A percentile compares a stretch with the other conserved stretches of the same genome.
Conservation (phyloP, 1,140 invertebrate genomes). For the Macrobrachium rosenbergii region DNA sequence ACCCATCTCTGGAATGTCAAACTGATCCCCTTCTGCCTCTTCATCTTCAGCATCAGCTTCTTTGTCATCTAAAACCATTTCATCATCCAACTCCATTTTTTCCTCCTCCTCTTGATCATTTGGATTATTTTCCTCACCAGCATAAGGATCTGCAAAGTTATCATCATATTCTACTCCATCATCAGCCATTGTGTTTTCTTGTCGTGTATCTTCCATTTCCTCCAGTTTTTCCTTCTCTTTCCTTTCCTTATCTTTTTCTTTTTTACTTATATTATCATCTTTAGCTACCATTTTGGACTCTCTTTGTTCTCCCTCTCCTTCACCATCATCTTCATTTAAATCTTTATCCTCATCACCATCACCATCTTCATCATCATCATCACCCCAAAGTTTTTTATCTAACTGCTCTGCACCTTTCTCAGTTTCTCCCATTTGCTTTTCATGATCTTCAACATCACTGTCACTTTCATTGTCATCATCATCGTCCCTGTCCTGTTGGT, state of each 20-base stretch:
- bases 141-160: constrained; percentile 65
- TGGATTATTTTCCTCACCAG: constrained; percentile 71
- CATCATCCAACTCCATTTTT: constrained; percentile 69
- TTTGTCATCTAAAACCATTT: constrained; percentile 71
- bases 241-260: constrained; percentile 70
- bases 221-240: constrained; percentile 68
- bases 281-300: constrained; percentile 67
- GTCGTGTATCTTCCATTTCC: constrained; percentile 67
- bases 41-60: constrained; percentile 70
- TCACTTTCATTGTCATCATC: constrained; percentile 76
- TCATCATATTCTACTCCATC: constrained; percentile 67
- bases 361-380: constrained; percentile 76
- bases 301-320: constrained; percentile 64
- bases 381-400: constrained; percentile 75
- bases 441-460: constrained; percentile 80
- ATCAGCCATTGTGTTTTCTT: constrained; percentile 65
- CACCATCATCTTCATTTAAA: constrained; percentile 71
- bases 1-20: constrained; percentile 60
- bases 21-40: constrained; percentile 67
- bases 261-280: constrained; percentile 70
- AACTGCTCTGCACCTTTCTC: constrained; percentile 85
- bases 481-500: constrained; percentile 76
- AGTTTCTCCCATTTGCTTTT: constrained; percentile 96
- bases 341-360: constrained; percentile 77
- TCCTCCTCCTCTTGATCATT: constrained; percentile 69